A percentile compares a stretch with the other conserved stretches of the same genome.
Evolutionary conservation across 2,113 vertebrate species (phyloP).

Genomic region (Ceyx margarethae): DNA sequence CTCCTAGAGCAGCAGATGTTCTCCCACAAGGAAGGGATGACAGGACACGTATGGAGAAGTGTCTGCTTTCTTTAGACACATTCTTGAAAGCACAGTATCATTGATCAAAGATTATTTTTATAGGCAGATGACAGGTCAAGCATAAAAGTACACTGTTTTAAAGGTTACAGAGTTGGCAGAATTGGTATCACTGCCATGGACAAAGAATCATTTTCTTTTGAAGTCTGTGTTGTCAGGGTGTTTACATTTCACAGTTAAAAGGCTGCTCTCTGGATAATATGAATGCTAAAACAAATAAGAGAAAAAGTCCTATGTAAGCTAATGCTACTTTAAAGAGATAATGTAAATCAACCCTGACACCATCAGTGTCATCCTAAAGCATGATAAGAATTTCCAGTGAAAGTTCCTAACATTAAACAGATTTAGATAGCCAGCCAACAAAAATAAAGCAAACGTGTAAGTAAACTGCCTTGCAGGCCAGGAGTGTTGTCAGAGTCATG

Average conservation of each 20-base stretch:
- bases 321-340: constrained; percentile 51
- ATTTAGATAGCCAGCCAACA: constrained; percentile 7
- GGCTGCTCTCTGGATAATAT: constrained; percentile 36
- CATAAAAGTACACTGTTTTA: constrained; percentile 45
- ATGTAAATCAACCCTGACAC: constrained; percentile 42
- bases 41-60: not conserved
- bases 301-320: constrained; percentile 21
- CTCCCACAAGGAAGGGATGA: constrained; percentile 7
- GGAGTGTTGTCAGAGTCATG: constrained; percentile 10
- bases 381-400: constrained; percentile 33
- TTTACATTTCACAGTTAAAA: constrained; percentile 60
- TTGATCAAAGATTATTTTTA: constrained; percentile 59
- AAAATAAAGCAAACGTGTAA: constrained; percentile 48
- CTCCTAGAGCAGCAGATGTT: constrained; percentile 2
- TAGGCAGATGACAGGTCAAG: constrained; percentile 38
- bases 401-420: constrained; percentile 35
- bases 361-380: constrained; percentile 37
- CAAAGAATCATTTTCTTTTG: constrained; percentile 40
- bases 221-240: constrained; percentile 46
- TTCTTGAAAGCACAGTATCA: constrained; percentile 44
- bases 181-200: constrained; percentile 8
- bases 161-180: constrained; percentile 55
- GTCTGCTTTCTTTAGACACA: constrained; percentile 42
- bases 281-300: constrained; percentile 36
- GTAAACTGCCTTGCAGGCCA: constrained; percentile 46